Base-by-base conservation (phyloP, 2,797 vertebrate species). In the Helicolenus hilgendorfi region DNA sequence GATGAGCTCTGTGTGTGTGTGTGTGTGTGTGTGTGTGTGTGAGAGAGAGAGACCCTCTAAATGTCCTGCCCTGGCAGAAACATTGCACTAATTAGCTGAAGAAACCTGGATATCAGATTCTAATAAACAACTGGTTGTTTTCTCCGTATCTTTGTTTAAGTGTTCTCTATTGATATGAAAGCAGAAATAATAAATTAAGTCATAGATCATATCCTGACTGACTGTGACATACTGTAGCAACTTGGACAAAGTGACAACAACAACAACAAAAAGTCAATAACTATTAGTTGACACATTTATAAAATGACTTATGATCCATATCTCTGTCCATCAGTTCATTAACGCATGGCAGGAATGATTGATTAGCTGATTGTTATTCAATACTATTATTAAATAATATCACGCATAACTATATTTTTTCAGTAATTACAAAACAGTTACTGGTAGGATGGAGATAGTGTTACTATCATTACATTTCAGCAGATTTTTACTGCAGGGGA, bases 71-170 rank as follows among this genome's bases (percentile, higher is more conserved):
- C 65, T 69, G 72, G 36, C 73, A 79, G n/a, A 82, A 81, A 82
- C 24, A 63, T 5, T 13, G 29, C 49, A 36, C 69, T 90, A 88
- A 90, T 92, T 88, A 86, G 64, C 81, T n/a, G 13, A 62, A 56
- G 14, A 81, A 82, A 71, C 70, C 62, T 22, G 26, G 13, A 67
- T 68, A 58, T 82, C 38, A 77, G 58, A 82, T 79, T 62, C 10
- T 64, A 38, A 75, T 38, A 69, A n/a, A 33, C 18, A 64, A 11
- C 41, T 31, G 10, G 11, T 41, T 18, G 33, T 3, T 60, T 6
- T 49, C 45, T 29, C 4, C 36, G 11, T 14, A 3, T 69, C 38
- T 56, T 55, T 68, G 9, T 67, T 65, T 14, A 58, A 33, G 3
- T 20, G 56, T 10, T 3, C 10, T 49, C 49, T 27, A 27, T 36